Base-by-base conservation (phyloP, 2,888 invertebrate species). In the Beris chalybata region DNA sequence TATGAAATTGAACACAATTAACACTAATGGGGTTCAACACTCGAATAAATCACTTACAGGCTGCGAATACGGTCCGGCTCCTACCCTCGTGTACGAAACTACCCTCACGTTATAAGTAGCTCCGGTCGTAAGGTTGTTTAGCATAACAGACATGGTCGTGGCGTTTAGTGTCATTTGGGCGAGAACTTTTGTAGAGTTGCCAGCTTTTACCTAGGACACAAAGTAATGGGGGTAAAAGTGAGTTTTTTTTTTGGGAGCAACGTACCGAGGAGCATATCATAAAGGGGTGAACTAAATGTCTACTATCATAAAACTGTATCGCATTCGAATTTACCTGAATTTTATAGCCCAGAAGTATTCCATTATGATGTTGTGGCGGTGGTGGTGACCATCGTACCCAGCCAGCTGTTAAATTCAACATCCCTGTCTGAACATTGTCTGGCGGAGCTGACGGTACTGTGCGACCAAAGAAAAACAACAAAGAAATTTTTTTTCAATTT, bases 81-180 rank as follows among this genome's bases (percentile, higher is more conserved):
- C 98, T 3, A 89, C 87, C 68, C 88, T 86, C 0, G 96, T 97
- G 73, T 91, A 87, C 0, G 96, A 96, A 9, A 95, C 93, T 7
- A 97, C 90, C 67, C 92, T 87, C 0, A 96, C 93, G 70, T 89
- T 91, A 80, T 97, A 98, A 4, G 90, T 84, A 4, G 91, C 90
- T 63, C 93, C 93, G 3, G 89, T 85, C 9, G 92, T 90, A 65
- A 98, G 83, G 76, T 95, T 95, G 77, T 92, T 92, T 15, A 98
- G 88, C 54, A 93, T 87, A 7, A 96, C 91, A 3, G 92, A 92
- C n/a, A 91, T 91, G 0, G 94, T 93, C 11, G 91, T 89, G 4
- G 94, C 89, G 72, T 95, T 95, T 66, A 96, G 84, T 0, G 92
- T 89, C 87, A 95, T 90, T 76, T 92, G 90, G 63, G 91, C 91